Percentiles rank a stretch among this genome's conserved stretches.
phyloP scores from a whole-genome alignment of 2,797 vertebrate genomes.

The Spondyliosoma cantharus region DNA sequence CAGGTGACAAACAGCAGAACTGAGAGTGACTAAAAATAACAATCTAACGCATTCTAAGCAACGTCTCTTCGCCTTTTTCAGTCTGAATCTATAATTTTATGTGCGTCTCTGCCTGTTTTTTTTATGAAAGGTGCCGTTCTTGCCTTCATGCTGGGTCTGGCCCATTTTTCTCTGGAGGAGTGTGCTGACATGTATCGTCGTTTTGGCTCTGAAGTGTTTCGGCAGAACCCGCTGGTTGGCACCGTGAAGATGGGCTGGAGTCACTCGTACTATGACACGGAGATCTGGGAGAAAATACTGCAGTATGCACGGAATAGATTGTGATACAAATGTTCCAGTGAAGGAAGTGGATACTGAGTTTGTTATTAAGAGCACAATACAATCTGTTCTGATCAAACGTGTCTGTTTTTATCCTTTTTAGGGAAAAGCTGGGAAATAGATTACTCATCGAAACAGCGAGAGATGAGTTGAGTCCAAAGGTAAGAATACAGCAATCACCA shows the following conservation, averaged over 20 bases:
- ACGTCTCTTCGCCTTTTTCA: neutral
- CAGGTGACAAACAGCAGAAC: constrained; percentile 71
- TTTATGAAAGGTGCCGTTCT: constrained; percentile 79
- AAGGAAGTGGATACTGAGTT: neutral
- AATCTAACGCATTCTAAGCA: neutral
- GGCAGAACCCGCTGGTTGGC: constrained; percentile 82
- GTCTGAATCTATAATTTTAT: neutral
- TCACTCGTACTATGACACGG: constrained; percentile 84
- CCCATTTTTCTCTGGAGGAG: constrained; percentile 80
- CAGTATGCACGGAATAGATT: constrained; percentile 58
- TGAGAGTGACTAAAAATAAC: neutral
- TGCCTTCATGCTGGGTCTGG: constrained; percentile 84
- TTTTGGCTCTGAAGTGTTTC: constrained; percentile 84
- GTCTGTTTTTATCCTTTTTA: constrained; percentile 50
- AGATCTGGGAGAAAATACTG: constrained; percentile 84
- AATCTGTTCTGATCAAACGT: constrained; percentile 4
- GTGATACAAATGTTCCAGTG: neutral
- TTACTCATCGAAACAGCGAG: constrained; percentile 82
- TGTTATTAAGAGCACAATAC: neutral
- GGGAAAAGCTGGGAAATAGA: constrained; percentile 80
- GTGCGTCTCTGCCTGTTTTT: constrained; percentile 18
- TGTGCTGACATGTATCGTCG: constrained; percentile 83
- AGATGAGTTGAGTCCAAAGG: constrained; percentile 81
- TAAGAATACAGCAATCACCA: constrained; percentile 47
- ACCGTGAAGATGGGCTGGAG: constrained; percentile 86